These are phyloP conservation scores for Dryocosmus kuriphilus DNA, from an alignment of 2,888 invertebrate genomes.

Conservation along the genomic window DNA sequence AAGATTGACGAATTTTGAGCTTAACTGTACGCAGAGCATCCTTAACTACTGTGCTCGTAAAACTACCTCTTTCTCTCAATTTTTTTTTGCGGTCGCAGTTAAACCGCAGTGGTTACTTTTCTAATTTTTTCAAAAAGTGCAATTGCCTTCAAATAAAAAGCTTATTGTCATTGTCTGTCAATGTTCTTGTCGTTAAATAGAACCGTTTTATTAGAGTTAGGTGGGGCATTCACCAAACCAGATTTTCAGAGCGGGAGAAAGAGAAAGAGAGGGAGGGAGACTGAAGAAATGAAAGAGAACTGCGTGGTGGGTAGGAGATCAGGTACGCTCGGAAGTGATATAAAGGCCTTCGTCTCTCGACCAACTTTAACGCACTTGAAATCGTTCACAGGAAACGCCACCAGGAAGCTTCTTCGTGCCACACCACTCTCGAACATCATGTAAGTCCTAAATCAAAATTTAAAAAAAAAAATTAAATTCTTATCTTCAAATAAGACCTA, in stretches of 20 bases:
- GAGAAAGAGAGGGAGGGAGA: constrained; percentile 49
- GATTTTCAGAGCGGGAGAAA: constrained; percentile 44
- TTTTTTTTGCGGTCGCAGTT: not conserved
- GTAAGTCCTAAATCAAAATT: constrained; percentile 62
- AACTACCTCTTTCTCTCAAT: constrained; percentile 3
- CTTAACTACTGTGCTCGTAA: not conserved
- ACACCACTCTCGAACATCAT: constrained; percentile 74
- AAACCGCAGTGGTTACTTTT: constrained; percentile 18
- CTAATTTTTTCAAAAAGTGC: not conserved
- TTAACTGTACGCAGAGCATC: no score
- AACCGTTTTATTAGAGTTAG: constrained; percentile 33
- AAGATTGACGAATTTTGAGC: no score
- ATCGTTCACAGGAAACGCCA: constrained; percentile 64
- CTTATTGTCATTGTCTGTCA: constrained; percentile 25
- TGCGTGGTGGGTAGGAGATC: constrained; percentile 61
- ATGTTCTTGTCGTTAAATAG: constrained; percentile 19
- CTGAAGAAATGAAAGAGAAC: constrained; percentile 57
- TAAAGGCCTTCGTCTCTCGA: constrained; percentile 70
- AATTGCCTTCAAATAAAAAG: not conserved
- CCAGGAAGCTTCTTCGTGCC: constrained; percentile 66
- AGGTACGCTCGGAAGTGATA: constrained; percentile 73
- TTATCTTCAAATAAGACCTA: not conserved
- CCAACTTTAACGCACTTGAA: constrained; percentile 71
- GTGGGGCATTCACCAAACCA: constrained; percentile 10
- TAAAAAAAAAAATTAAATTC: not conserved